phyloP scores from a whole-genome alignment of 2,797 vertebrate genomes.

The Anableps anableps region DNA sequence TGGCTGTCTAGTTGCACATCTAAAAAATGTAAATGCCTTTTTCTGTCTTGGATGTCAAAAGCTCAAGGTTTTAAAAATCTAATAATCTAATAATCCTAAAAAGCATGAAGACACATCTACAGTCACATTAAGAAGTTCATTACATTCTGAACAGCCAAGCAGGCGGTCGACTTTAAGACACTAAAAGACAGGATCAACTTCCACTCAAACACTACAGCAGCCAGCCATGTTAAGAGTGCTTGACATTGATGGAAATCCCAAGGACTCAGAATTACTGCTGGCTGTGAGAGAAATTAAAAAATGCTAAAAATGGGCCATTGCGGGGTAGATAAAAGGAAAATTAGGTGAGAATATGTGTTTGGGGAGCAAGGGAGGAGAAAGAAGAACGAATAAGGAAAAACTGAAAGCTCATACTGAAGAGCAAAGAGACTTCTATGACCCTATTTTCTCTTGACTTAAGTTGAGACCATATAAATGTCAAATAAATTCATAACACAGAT shows the following conservation, averaged over 20 bases:
- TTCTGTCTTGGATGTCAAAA: slow-evolving; percentile 15
- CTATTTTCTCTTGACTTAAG: slow-evolving; percentile 36
- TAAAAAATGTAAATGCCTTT: slow-evolving; percentile 10
- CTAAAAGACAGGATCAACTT: slow-evolving; percentile 44
- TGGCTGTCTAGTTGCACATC: not conserved
- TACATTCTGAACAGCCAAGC: slow-evolving; percentile 14
- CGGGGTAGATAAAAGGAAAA: slow-evolving; percentile 33
- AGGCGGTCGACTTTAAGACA: slow-evolving; percentile 42
- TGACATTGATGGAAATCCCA: slow-evolving; percentile 70
- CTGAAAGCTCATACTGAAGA: not conserved
- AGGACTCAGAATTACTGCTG: slow-evolving; percentile 53
- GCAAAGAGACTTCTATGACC: slow-evolving; percentile 21
- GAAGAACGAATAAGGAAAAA: slow-evolving; percentile 13
- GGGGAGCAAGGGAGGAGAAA: slow-evolving; percentile 34
- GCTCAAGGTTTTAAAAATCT: slow-evolving; percentile 13
- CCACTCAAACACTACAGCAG: slow-evolving; percentile 44
- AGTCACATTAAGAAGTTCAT: slow-evolving; percentile 26
- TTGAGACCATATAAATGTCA: slow-evolving; percentile 22
- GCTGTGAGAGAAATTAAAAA: slow-evolving; percentile 58
- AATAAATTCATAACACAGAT: slow-evolving; percentile 41
- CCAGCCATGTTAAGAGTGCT: slow-evolving; percentile 28
- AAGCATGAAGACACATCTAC: slow-evolving; percentile 7
- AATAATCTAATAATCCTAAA: slow-evolving; percentile 25
- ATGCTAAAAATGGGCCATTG: slow-evolving; percentile 50
- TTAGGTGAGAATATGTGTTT: slow-evolving; percentile 54